Base-by-base conservation (phyloP, 2,797 vertebrate genomes). In the Sitta carolinensis region DNA sequence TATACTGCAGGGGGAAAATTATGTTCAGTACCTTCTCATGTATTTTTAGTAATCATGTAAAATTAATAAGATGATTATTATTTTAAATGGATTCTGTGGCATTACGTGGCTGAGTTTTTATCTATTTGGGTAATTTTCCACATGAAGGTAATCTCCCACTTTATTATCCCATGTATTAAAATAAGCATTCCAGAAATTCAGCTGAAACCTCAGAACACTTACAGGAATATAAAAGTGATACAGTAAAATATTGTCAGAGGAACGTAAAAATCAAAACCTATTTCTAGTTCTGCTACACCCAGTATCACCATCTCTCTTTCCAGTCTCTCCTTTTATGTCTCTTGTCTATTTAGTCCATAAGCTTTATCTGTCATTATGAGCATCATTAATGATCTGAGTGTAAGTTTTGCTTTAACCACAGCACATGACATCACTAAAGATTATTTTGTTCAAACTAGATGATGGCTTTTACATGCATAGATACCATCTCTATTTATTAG, bases 131-230 rank as follows among this genome's bases (percentile, higher is more conserved):
- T 54, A 85, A 80, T 91, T 85, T 93, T 85, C 55, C 40, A 69
- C 36, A 30, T 15, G 32, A 54, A 87, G 21, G 23, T 70, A 42
- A 94, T 61, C 43, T 84, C 61, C 22, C 11, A 36, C 16, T 92
- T 83, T 52, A 95, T 69, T 85, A 74, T 50, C n/a, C 13, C 18
- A 17, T 26, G 12, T 51, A 80, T 77, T 89, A 93, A 91, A 91
- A 86, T 63, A 89, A 88, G 13, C 15, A 94, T 45, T 40, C 43
- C 66, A 38, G 92, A 95, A 95, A 82, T 73, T 67, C 52, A 87
- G 19, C 16, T 67, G 59, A 94, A 94, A 79, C 66, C n/a, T 66
- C 83, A 73, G 62, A 84, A 63, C 5, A 21, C n/a, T 78, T 68
- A 86, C 13, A 30, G 32, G 48, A 83, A 43, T 78, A 78, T 52